Evolutionary conservation across 2,888 invertebrate species (phyloP).

Genomic region (Sarcophaga rosellei): DNA sequence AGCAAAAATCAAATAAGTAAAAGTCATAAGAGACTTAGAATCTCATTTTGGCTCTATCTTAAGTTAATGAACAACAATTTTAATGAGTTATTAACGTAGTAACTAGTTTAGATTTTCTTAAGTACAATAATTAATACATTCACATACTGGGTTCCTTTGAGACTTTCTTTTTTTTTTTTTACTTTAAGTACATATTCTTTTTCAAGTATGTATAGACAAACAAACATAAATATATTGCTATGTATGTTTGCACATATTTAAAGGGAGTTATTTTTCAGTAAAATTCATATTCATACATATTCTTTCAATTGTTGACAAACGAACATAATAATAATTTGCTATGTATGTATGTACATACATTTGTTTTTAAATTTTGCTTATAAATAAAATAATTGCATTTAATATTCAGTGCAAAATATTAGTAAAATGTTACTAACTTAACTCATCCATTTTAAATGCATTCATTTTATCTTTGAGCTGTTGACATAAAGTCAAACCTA

Average conservation of each 20-base stretch:
- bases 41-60: neutral
- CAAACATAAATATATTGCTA: constrained; percentile 8
- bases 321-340: constrained; percentile 5
- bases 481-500: constrained; percentile 94
- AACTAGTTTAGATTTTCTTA: constrained; percentile 39
- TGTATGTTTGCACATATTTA: constrained; percentile 34
- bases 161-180: constrained; percentile 6
- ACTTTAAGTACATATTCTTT: constrained; percentile 47
- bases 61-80: constrained; percentile 47
- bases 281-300: neutral
- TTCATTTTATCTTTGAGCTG: constrained; percentile 96
- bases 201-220: constrained; percentile 9
- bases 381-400: constrained; percentile 1
- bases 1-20: neutral
- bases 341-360: constrained; percentile 16
- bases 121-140: constrained; percentile 59
- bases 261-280: neutral
- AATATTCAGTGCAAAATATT: neutral
- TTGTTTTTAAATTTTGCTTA: neutral
- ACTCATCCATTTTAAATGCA: constrained; percentile 70
- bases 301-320: constrained; percentile 10
- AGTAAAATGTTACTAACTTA: constrained; percentile 67
- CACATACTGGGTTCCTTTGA: constrained; percentile 14
- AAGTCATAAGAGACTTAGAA: neutral
- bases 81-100: constrained; percentile 49